Evolutionary conservation across 1,140 invertebrate genomes (phyloP).

Genomic region (Drosophila ogumai): DNA sequence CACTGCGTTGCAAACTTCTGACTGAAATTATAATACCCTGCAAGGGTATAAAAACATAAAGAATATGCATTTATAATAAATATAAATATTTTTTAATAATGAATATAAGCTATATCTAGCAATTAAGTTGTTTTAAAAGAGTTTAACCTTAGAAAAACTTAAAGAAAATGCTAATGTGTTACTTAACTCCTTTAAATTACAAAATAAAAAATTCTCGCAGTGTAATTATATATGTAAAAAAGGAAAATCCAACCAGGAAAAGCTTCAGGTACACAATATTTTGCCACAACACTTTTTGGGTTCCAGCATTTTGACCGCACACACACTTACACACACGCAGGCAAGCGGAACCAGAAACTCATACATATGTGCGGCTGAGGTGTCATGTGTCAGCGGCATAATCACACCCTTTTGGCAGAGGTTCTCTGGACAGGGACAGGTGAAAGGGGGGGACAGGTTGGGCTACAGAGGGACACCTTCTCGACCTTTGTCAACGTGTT

Average conservation of each 20-base stretch:
- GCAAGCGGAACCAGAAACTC: conserved; percentile 16
- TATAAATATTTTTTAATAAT: too few relatives aligned
- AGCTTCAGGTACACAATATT: conserved; percentile 55
- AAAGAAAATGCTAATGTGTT: too few relatives aligned
- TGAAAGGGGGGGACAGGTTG: not conserved
- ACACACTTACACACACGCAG: conserved; percentile 15
- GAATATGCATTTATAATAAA: too few relatives aligned
- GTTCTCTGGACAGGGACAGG: conserved; percentile 48
- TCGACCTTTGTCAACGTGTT: conserved; percentile 76
- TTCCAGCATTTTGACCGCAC: conserved; percentile 65
- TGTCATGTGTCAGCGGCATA: conserved; percentile 79
- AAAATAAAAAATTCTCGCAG: not conserved
- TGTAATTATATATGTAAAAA: conserved; percentile 1
- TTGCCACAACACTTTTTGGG: conserved; percentile 65
- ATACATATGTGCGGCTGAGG: conserved; percentile 42
- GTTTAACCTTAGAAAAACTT: too few relatives aligned
- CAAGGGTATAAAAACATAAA: too few relatives aligned
- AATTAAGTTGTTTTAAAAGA: too few relatives aligned
- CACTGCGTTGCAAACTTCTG: too few relatives aligned
- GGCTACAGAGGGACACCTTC: conserved; percentile 36
- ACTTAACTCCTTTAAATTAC: too few relatives aligned
- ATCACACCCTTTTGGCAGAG: conserved; percentile 69
- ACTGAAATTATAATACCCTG: too few relatives aligned
- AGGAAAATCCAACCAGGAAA: conserved; percentile 1
- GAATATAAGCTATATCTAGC: too few relatives aligned